Base-by-base conservation (phyloP, 1,140 invertebrate genomes). In the Holotrichia oblita region DNA sequence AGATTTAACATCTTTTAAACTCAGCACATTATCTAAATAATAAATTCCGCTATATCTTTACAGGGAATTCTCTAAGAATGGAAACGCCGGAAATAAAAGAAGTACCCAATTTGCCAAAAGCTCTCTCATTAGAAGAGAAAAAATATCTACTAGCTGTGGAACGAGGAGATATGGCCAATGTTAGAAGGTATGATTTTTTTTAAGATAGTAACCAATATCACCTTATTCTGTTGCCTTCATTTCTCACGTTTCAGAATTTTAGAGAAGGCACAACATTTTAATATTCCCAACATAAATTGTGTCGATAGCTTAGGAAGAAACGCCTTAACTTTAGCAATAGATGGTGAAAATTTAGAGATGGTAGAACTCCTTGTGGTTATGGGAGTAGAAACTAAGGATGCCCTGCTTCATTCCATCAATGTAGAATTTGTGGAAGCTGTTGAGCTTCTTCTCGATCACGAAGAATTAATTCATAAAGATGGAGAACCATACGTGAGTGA, bases 391-490 rank as follows among this genome's bases (percentile, higher is more conserved):
- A 95, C 94, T 0, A 93, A 91, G 85, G 95, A 98, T 85, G 93
- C 95, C 0, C 88, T 98, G 10, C 89, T 98, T 27, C 95, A 97
- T 82, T 94, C 96, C 42, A 98, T 98, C 75, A 94, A 95, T 85
- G 94, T 95, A 72, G 97, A 98, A 86, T 98, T 97, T 82, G 96
- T 98, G 0, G 96, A 98, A 85, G 97, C 96, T 77, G 96, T 98
- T 0, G 96, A 98, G 87, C 86, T 98, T 59, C 88, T 98, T 34
- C 87, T 98, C 34, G 94, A 95, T 82, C 93, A 96, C 86, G 94
- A 97, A 83, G 95, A 96, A 86, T 89, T 95, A n/a, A 93, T 94
- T 76, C 93, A 95, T 83, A 93, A 92, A 83, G 91, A 93, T 76
- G 92, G 92, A 78, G 91, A 93, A 78, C 89, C 87, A 59, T 93